Evolutionary conservation across 2,113 vertebrate species (phyloP).

Genomic region (Clarias batrachus): DNA sequence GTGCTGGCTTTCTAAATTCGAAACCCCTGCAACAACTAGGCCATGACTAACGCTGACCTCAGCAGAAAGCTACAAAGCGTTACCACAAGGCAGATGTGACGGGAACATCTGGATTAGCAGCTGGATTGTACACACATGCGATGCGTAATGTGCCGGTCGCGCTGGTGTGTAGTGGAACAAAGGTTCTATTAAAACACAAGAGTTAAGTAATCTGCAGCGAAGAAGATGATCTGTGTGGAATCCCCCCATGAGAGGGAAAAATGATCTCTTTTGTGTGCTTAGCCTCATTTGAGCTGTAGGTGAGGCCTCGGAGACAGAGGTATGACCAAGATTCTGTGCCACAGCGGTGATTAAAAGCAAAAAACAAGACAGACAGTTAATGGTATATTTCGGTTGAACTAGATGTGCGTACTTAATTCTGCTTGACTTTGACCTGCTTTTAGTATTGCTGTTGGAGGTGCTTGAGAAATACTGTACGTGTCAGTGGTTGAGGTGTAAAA

Average conservation of each 20-base stretch:
- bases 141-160: background rate
- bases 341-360: background rate
- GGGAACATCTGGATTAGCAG: conserved; percentile 23
- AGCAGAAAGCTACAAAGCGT: conserved; percentile 16
- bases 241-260: background rate
- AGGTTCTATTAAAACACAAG: background rate
- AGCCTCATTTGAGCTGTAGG: conserved; percentile 25
- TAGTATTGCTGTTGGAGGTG: background rate
- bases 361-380: background rate
- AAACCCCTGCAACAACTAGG: conserved; percentile 4
- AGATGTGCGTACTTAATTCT: background rate
- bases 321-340: background rate
- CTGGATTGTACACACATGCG: background rate
- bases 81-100: conserved; percentile 19
- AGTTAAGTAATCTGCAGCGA: background rate
- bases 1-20: background rate
- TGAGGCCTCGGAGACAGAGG: conserved; percentile 3
- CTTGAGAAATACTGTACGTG: background rate
- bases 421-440: conserved; percentile 21
- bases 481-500: conserved; percentile 25
- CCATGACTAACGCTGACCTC: conserved; percentile 33
- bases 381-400: background rate
- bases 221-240: conserved; percentile 1
- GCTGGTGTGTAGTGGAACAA: background rate
- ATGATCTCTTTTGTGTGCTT: conserved; percentile 22